Percentiles rank a stretch among this genome's conserved stretches.
Evolutionary conservation across 2,113 vertebrate genomes (phyloP).

Genomic region (Suncus etruscus): DNA sequence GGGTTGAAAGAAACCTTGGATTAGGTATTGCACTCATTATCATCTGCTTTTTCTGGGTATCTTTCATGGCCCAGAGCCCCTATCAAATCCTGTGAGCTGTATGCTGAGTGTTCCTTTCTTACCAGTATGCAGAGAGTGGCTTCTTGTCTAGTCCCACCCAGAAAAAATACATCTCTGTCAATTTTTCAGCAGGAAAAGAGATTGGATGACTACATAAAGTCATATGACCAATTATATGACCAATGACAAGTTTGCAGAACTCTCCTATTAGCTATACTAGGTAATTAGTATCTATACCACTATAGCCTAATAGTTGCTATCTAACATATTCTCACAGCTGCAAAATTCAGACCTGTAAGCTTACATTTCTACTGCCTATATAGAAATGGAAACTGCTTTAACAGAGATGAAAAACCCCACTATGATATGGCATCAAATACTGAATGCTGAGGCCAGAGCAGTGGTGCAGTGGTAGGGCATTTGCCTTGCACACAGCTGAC

Average conservation of each 20-base stretch:
- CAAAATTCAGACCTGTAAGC: neutral
- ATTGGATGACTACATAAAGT: constrained; percentile 7
- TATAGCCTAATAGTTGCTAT: neutral
- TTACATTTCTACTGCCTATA: constrained; percentile 19
- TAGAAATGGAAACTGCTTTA: neutral
- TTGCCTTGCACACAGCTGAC: too few relatives aligned
- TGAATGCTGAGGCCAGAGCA: too few relatives aligned
- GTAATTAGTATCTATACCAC: neutral
- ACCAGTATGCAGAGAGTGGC: neutral
- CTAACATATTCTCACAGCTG: neutral
- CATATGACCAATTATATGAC: neutral
- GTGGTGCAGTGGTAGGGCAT: too few relatives aligned
- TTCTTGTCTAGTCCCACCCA: neutral
- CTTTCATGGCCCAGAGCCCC: neutral
- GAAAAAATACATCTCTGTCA: constrained; percentile 5
- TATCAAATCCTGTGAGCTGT: neutral
- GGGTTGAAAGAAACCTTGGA: constrained; percentile 4
- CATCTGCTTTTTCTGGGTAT: neutral
- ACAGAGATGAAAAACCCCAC: neutral
- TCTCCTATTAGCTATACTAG: neutral
- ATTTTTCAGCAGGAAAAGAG: neutral
- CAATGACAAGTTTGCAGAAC: neutral
- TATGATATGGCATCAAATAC: neutral
- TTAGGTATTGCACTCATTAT: neutral
- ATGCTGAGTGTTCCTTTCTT: neutral